Base-by-base conservation (phyloP, 1,140 invertebrate species). In the Musca vetustissima region DNA sequence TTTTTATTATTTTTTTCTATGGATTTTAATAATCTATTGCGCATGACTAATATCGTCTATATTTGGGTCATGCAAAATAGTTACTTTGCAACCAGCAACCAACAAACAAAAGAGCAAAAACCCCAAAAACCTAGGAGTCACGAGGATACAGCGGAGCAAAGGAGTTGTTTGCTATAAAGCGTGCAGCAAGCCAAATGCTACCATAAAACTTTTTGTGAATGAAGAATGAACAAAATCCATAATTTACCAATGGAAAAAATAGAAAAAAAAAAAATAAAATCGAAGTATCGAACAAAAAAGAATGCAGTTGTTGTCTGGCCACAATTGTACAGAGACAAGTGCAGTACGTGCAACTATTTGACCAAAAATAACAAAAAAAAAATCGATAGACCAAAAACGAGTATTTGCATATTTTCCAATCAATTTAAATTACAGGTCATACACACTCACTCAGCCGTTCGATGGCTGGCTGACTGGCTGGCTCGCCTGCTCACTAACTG, bases 391-490 rank as follows among this genome's bases (percentile, higher is more conserved):
- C 36, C 36, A 43, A 43, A 61, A 61, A 43, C 57, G 57, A 61
- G 57, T 61, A 61, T 61, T 61, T 61, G 57, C 57, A 61, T 61
- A 61, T 61, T 61, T 61, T 61, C 28, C 57, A 61, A 61, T 61
- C 57, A 61, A 61, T 61, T 61, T 61, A 61, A 61, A 61, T 61
- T 61, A 36, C 57, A 61, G 57, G 57, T 61, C 57, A 61, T 36
- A 61, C 32, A 11, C 15, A 61, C 25, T 36, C 15, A 61, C 17
- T 19, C 14, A n/a, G n/a, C n/a, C n/a, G n/a, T n/a, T n/a, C n/a
- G n/a, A n/a, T n/a, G n/a, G n/a, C n/a, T n/a, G n/a, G 3, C 19
- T 32, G 22, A 14, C 48, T 32, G 3, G 28, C 28, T 32, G 28
- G 28, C 28, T 32, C 28, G 9, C 9, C 9, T 9, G 9, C 28